Percentiles rank a stretch among this genome's conserved stretches.
phyloP scores from a whole-genome alignment of 2,113 vertebrate species.

The Mohoua ochrocephala region DNA sequence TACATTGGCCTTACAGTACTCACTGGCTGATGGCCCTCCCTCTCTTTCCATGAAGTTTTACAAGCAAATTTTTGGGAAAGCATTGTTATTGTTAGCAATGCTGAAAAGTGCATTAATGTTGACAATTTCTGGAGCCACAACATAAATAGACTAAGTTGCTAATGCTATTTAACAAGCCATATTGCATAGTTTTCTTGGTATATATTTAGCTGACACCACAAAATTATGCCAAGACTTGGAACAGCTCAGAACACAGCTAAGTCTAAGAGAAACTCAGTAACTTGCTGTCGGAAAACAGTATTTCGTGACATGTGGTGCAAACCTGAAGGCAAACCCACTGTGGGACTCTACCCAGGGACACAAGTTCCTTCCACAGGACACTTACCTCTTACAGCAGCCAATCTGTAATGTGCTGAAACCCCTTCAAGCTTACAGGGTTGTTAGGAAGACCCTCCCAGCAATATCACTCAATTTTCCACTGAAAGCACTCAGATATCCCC shows the following conservation, averaged over 20 bases:
- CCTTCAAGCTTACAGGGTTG: background rate
- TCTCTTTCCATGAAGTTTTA: background rate
- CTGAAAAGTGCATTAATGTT: background rate
- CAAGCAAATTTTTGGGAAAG: background rate
- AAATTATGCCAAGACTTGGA: background rate
- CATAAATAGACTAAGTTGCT: background rate
- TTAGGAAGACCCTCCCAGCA: background rate
- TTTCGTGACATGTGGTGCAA: background rate
- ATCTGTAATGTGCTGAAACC: background rate
- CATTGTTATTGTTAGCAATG: background rate
- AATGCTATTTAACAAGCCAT: background rate
- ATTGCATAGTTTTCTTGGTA: background rate
- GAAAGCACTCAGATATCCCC: background rate
- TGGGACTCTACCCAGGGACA: background rate
- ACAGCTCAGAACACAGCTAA: background rate
- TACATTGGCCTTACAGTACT: background rate
- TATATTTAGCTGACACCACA: background rate
- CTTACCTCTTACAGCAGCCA: background rate
- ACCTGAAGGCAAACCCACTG: background rate
- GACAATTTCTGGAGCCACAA: background rate
- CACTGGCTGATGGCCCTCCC: background rate
- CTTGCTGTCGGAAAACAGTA: background rate
- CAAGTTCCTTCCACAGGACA: background rate
- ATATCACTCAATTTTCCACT: background rate
- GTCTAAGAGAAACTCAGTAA: background rate